These are phyloP conservation scores for Anneissia japonica DNA, from an alignment of 35 echinoderm and acorn worm genomes.

Conservation along the genomic window DNA sequence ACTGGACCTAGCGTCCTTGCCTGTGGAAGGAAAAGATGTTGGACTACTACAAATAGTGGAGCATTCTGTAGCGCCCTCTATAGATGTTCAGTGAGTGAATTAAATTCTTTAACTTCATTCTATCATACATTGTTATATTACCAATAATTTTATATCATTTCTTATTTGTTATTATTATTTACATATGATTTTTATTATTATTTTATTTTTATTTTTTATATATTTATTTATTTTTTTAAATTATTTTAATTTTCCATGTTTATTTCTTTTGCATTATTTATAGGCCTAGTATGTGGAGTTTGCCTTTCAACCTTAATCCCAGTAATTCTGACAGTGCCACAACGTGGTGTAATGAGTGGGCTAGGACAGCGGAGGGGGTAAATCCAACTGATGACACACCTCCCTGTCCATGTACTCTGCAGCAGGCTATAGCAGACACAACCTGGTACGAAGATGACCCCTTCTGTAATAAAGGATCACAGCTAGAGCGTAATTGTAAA, in stretches of 20 bases:
- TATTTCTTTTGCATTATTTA: not conserved
- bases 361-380: slow-evolving; percentile 8
- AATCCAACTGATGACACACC: slow-evolving; percentile 3
- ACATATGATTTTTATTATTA: too few relatives aligned
- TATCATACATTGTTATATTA: too few relatives aligned
- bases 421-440: slow-evolving; percentile 51
- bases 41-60: not conserved
- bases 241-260: too few relatives aligned
- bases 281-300: slow-evolving; percentile 58
- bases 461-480: slow-evolving; percentile 13
- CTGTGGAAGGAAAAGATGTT: not conserved
- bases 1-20: not conserved
- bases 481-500: not conserved
- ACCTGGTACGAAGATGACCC: slow-evolving; percentile 41
- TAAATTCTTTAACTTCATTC: not conserved
- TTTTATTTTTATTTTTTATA: too few relatives aligned
- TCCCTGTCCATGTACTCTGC: slow-evolving; percentile 62
- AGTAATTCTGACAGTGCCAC: not conserved
- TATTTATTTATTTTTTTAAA: too few relatives aligned
- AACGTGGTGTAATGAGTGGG: slow-evolving; percentile 51
- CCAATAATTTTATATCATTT: too few relatives aligned
- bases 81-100: not conserved
- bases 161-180: too few relatives aligned
- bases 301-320: slow-evolving; percentile 70
- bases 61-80: not conserved